Evolutionary conservation across 1,140 invertebrate species (phyloP), one percentile per base, ranked within the genome.

Genomic region (Macrosteles quadrilineatus): DNA sequence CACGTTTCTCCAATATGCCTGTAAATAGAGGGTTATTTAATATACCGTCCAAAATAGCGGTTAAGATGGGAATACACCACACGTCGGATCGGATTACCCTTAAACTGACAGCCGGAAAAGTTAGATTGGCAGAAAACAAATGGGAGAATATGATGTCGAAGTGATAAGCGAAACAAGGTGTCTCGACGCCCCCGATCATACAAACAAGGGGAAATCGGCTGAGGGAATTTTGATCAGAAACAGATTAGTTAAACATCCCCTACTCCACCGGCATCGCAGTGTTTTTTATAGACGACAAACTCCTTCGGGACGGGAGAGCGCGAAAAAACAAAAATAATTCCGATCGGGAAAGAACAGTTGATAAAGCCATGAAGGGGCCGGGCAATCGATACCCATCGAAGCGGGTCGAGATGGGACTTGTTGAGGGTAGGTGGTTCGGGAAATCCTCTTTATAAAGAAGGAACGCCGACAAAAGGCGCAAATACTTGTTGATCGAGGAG

Each of bases 381-480:
- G 31, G 29, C 27, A 63, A 63, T 63, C 59, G 59, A 63, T 63
- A 32, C 27, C 59, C 32, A 63, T 63, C 59, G 59, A 63, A 36
- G 59, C 31, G 59, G 23, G 32, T 63, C 59, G 59, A 36, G 55
- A 63, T 25, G 59, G 31, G 23, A 63, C 59, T 63, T 63, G 59
- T 63, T 63, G 59, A 63, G 29, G 59, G 29, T 63, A 63, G 59
- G 59, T 63, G 59, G 31, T 32, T 63, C 59, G 31, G 59, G 31
- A 63, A 63, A 63, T 63, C 59, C 21, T 17, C 31, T 63, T 63
- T 63, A 63, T 63, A 63, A 63, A 63, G 59, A 63, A 63, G 27
- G 59, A 21, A 57, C 2, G 59, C 59, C 59, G 59, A 63, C 59
- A 63, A 63, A 63, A 31, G 59, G 29, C n/a, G 17, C 29, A 32